These are phyloP conservation scores for Onychostruthus taczanowskii DNA, from an alignment of 2,113 vertebrate species.

Conservation along the genomic window DNA sequence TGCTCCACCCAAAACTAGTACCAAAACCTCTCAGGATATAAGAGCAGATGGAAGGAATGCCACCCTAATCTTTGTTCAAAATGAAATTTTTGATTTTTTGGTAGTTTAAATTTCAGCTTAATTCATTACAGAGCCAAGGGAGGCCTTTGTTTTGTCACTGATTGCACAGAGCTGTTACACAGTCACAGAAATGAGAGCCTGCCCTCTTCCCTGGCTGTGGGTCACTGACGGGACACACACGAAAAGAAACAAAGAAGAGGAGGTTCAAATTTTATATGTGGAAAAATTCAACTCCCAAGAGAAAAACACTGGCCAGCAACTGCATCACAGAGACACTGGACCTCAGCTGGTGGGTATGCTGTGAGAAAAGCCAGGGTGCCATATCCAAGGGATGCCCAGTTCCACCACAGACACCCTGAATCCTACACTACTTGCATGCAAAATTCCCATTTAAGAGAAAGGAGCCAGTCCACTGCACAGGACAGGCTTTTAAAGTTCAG, in stretches of 20 bases:
- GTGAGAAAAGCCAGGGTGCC: background rate
- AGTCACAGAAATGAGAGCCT: background rate
- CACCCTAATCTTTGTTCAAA: background rate
- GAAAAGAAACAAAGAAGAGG: background rate
- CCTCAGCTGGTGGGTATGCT: background rate
- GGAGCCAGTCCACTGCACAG: background rate
- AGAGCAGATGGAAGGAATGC: background rate
- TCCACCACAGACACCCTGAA: background rate
- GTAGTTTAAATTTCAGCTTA: background rate
- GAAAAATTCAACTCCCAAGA: background rate
- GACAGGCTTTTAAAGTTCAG: background rate
- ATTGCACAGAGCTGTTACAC: background rate
- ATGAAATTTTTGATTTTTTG: background rate
- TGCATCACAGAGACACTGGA: background rate
- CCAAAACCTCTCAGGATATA: background rate
- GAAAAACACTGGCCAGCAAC: background rate
- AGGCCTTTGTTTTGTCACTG: background rate
- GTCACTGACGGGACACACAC: rapidly evolving
- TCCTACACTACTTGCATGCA: too few species aligned
- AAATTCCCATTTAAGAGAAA: background rate
- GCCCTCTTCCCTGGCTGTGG: background rate
- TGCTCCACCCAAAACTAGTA: background rate
- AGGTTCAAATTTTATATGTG: background rate
- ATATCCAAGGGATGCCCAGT: rapidly evolving
- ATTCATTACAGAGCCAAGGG: background rate